phyloP scores from a whole-genome alignment of 1,140 invertebrate genomes.

The Drosophila kohkoa region DNA sequence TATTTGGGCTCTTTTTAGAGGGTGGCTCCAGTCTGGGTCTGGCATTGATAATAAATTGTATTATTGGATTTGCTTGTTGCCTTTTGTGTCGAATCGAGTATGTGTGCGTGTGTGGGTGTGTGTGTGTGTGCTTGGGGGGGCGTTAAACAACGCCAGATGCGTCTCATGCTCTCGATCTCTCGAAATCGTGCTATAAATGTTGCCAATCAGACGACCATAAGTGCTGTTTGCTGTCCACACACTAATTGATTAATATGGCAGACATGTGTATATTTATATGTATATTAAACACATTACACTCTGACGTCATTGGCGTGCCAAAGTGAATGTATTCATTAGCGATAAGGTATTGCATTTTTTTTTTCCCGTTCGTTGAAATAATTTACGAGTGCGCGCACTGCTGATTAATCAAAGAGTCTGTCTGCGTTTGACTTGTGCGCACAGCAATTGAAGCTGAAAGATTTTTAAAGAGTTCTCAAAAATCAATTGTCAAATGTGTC shows the following conservation, averaged over 20 bases:
- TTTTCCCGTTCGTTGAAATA: background rate
- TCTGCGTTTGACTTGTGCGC: background rate
- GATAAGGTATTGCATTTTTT: slow-evolving; percentile 9
- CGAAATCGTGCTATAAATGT: slow-evolving; percentile 9
- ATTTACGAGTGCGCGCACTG: background rate
- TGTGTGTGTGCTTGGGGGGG: slow-evolving; percentile 37
- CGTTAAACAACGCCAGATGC: slow-evolving; percentile 17
- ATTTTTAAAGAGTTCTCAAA: slow-evolving; percentile 3
- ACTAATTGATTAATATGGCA: slow-evolving; percentile 78
- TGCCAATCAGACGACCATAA: slow-evolving; percentile 72
- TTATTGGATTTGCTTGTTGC: slow-evolving; percentile 81
- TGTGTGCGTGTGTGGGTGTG: slow-evolving; percentile 11
- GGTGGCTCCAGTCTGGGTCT: slow-evolving; percentile 34
- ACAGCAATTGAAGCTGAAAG: background rate
- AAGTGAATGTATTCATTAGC: slow-evolving; percentile 16
- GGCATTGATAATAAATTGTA: slow-evolving; percentile 80
- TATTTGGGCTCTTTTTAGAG: slow-evolving; percentile 23
- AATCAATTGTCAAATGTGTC: slow-evolving; percentile 18
- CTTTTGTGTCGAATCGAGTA: slow-evolving; percentile 54
- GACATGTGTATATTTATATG: slow-evolving; percentile 38
- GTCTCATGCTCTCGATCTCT: background rate
- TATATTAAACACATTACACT: slow-evolving; percentile 7
- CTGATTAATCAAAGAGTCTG: slow-evolving; percentile 2
- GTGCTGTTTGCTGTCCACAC: slow-evolving; percentile 75
- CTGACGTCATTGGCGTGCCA: background rate